phyloP scores from a whole-genome alignment of 2,888 invertebrate species.

The Zaprionus lineosus region DNA sequence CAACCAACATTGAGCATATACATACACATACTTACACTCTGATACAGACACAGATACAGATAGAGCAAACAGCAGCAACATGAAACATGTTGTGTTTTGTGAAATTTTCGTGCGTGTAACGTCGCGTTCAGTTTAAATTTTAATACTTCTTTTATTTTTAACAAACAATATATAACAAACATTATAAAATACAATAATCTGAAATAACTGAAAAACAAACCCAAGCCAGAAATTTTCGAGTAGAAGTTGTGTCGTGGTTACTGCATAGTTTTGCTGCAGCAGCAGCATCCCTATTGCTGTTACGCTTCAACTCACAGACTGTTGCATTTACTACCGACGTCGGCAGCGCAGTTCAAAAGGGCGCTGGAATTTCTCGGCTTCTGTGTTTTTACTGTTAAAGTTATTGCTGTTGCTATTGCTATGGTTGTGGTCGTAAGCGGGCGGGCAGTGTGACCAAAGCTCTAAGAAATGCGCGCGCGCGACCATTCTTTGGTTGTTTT shows the following conservation, averaged over 20 bases:
- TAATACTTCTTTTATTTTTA: conserved; percentile 20
- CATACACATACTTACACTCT: conserved; percentile 45
- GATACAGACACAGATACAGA: conserved; percentile 26
- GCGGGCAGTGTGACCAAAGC: conserved; percentile 43
- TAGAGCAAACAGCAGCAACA: conserved; percentile 35
- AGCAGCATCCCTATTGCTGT: conserved; percentile 59
- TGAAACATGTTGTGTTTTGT: conserved; percentile 50
- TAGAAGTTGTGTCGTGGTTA: conserved; percentile 13
- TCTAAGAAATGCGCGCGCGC: conserved; percentile 40
- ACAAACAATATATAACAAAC: conserved; percentile 1
- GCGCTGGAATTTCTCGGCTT: conserved; percentile 57
- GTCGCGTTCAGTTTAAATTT: conserved; percentile 34
- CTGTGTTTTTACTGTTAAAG: conserved; percentile 17
- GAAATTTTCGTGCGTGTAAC: conserved; percentile 24
- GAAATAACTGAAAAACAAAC: conserved; percentile 23
- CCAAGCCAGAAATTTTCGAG: conserved; percentile 36
- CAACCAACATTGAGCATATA: conserved; percentile 52
- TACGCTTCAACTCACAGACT: conserved; percentile 44
- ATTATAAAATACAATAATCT: conserved; percentile 16
- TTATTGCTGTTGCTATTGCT: not conserved
- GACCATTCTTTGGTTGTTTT: conserved; percentile 9
- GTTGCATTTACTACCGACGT: conserved; percentile 39
- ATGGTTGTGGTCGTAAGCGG: conserved; percentile 1
- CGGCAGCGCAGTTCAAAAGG: conserved; percentile 47
- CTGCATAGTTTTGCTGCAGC: conserved; percentile 38